These are phyloP conservation scores for Polyploca ridens DNA, from an alignment of 2,888 invertebrate genomes.

Conservation along the genomic window DNA sequence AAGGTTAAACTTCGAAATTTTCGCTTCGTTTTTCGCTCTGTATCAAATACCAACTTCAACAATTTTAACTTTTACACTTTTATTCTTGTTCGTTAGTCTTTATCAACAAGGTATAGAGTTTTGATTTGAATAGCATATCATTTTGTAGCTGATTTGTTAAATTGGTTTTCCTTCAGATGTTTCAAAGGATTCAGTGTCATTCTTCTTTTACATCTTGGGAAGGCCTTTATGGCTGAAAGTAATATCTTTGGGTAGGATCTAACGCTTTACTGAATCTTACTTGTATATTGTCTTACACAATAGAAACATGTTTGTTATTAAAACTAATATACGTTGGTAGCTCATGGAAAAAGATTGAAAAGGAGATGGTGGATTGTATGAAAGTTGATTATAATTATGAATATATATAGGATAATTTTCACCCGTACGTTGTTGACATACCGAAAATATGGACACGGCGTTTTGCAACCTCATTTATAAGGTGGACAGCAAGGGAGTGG, in stretches of 20 bases:
- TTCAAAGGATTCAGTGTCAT: constrained; percentile 9
- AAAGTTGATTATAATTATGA: too few relatives aligned
- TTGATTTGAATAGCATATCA: background rate
- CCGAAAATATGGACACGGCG: too few relatives aligned
- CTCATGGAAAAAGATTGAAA: too few relatives aligned
- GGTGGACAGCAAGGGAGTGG: too few relatives aligned
- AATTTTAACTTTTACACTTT: background rate
- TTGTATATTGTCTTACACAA: background rate
- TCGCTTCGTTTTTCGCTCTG: constrained; percentile 3
- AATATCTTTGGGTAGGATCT: constrained; percentile 1
- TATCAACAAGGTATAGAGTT: background rate
- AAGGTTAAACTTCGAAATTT: constrained; percentile 10
- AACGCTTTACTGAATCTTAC: background rate
- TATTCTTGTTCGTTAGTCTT: background rate
- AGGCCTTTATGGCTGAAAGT: constrained; percentile 7
- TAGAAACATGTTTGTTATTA: background rate
- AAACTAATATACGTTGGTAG: too few relatives aligned
- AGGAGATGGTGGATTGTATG: too few relatives aligned
- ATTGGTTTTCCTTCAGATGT: constrained; percentile 6
- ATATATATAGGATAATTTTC: too few relatives aligned
- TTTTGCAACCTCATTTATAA: too few relatives aligned
- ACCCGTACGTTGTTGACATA: too few relatives aligned
- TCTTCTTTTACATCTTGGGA: constrained; percentile 7
- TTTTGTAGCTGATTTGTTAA: background rate
- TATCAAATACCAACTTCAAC: constrained; percentile 1